phyloP scores from a whole-genome alignment of 2,888 invertebrate species.

The Drosophila kambysellisi region DNA sequence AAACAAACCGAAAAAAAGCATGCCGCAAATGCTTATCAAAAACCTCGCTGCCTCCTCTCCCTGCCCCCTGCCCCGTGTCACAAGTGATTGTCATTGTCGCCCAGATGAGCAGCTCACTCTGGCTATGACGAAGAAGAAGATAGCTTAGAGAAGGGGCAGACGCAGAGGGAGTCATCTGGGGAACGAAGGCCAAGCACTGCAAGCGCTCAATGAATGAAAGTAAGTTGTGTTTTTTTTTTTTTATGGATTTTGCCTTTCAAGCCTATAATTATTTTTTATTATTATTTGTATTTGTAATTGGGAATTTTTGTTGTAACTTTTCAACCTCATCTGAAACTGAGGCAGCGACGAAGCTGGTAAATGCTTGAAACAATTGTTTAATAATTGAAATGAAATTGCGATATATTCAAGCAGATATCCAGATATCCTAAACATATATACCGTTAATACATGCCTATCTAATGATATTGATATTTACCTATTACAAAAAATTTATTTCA shows the following conservation, averaged over 20 bases:
- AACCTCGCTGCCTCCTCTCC: not conserved
- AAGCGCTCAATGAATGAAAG: constrained; percentile 63
- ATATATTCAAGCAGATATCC: not conserved
- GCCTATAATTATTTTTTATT: constrained; percentile 28
- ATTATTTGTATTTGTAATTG: constrained; percentile 26
- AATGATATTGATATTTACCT: not conserved
- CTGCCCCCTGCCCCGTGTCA: not conserved
- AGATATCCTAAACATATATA: not conserved
- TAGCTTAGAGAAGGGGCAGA: not conserved
- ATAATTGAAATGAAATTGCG: not conserved
- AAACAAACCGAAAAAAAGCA: not conserved
- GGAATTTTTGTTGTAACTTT: constrained; percentile 3
- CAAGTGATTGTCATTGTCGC: constrained; percentile 53
- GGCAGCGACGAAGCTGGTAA: constrained; percentile 39
- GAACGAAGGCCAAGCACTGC: constrained; percentile 53
- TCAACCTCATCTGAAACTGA: constrained; percentile 25
- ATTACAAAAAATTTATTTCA: not conserved
- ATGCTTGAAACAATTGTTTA: constrained; percentile 34
- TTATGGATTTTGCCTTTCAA: constrained; percentile 27
- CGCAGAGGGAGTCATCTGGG: not conserved
- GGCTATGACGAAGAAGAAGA: constrained; percentile 10
- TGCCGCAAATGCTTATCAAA: constrained; percentile 37
- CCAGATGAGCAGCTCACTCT: constrained; percentile 21
- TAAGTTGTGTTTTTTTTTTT: constrained; percentile 27
- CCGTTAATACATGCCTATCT: not conserved